Conservation (phyloP, 2,113 vertebrate species). For the Murina feae region DNA sequence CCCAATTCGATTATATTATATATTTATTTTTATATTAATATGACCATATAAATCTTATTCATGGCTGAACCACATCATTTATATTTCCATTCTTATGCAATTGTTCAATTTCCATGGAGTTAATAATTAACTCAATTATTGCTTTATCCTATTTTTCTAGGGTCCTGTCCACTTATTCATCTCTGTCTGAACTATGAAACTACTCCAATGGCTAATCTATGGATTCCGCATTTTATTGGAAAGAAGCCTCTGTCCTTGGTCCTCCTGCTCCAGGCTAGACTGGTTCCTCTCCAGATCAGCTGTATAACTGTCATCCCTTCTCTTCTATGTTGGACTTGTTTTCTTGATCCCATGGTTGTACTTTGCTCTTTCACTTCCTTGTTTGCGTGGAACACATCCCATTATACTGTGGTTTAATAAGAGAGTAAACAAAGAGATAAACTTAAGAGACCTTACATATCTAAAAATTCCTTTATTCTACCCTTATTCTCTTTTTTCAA, state of each 20-base stretch:
- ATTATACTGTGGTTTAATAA: neutral
- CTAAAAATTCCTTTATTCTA: neutral
- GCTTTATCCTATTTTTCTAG: conserved; percentile 15
- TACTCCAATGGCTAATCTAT: neutral
- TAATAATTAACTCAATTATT: conserved; percentile 44
- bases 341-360: neutral
- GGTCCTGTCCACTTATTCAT: neutral
- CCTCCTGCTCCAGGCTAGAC: neutral
- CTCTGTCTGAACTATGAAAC: neutral
- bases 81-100: conserved; percentile 14
- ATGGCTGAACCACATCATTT: conserved; percentile 29
- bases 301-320: neutral
- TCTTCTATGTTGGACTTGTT: neutral
- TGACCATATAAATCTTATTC: conserved; percentile 25
- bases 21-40: conserved; percentile 35
- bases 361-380: conserved; percentile 1
- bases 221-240: neutral
- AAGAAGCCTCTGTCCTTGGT: neutral
- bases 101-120: conserved; percentile 19
- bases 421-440: neutral
- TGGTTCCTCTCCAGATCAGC: neutral
- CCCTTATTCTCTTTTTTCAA: neutral
- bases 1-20: neutral
- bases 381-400: neutral
- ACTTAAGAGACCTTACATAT: neutral